phyloP scores from a whole-genome alignment of 2,888 invertebrate species.

The Girardia tigrina region DNA sequence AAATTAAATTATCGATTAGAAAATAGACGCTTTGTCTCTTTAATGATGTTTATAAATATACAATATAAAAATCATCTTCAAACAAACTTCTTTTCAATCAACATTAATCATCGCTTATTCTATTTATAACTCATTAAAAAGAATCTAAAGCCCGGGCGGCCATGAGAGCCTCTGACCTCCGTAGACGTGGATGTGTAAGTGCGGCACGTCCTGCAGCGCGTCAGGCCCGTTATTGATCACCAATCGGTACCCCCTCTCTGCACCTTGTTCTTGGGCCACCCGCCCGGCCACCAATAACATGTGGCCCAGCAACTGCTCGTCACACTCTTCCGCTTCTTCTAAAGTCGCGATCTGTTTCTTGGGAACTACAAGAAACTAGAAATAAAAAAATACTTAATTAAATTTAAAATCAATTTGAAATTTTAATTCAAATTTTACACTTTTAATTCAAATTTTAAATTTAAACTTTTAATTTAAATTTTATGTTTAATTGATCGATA shows the following conservation, averaged over 20 bases:
- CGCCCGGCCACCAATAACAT: constrained; percentile 67
- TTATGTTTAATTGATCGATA: too few relatives aligned
- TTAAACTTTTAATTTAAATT: too few relatives aligned
- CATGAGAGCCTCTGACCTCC: constrained; percentile 81
- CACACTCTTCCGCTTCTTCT: constrained; percentile 63
- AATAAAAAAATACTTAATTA: constrained; percentile 58
- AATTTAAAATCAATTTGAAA: neutral
- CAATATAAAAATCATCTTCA: too few relatives aligned
- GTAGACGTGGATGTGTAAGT: constrained; percentile 79
- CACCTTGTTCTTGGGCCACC: constrained; percentile 61
- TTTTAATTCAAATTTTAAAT: too few relatives aligned
- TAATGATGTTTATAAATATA: too few relatives aligned
- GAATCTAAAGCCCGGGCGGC: constrained; percentile 73
- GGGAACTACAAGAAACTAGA: constrained; percentile 77
- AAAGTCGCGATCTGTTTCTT: constrained; percentile 70
- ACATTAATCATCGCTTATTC: too few relatives aligned
- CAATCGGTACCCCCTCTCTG: constrained; percentile 68
- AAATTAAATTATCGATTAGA: too few relatives aligned
- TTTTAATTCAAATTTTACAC: too few relatives aligned
- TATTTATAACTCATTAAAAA: too few relatives aligned
- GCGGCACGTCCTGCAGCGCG: constrained; percentile 83
- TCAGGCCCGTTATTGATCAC: constrained; percentile 80
- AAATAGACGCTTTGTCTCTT: too few relatives aligned
- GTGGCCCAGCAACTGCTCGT: constrained; percentile 68
- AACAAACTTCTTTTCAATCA: too few relatives aligned